Base-by-base conservation (phyloP, 2,888 invertebrate genomes). In the Hyppa rectilinea region DNA sequence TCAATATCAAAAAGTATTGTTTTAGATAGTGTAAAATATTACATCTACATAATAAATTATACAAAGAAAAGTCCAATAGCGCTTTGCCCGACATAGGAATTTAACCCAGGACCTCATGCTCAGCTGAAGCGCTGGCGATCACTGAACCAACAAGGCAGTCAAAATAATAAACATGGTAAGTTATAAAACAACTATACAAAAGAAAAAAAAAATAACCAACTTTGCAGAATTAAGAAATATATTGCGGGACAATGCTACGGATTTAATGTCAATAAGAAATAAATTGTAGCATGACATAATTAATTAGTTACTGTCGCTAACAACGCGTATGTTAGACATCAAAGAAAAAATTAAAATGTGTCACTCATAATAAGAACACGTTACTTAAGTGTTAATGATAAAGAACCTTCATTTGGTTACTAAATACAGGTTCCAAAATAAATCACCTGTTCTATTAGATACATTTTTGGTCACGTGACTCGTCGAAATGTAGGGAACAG, bases 271-370 rank as follows among this genome's bases (percentile, higher is more conserved):
- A 45, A 29, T 53, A n/a, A 52, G 52, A 71, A 36, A 58, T 31
- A 45, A 23, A 26, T 26, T 29, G 2, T 47, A n/a, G n/a, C 36
- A 53, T 29, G 53, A 56, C 47, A 38, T 6, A 52, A 63, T 50
- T 50, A 69, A 40, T 78, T 63, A 47, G 6, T 63, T 31, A n/a
- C 64, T 58, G 26, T 31, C 5, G 49, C 3, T n/a, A 60, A 78
- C 63, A 74, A 78, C 63, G 36, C 36, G 36, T 47, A 62, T 81
- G 56, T 53, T n/a, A 12, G 40, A 73, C 47, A 79, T 65, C 26
- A 52, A 50, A 69, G 14, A 78, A 82, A 80, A 70, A 78, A 23
- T 6, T 36, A 4, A 45, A 58, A 78, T 78, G 45, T 64, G 26
- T n/a, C 60, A 20, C 10, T 7, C 7, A 23, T 73, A 64, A 63